These are phyloP conservation scores for Steatocranus sp. DNA, from an alignment of 2,797 vertebrate genomes.

Conservation along the genomic window DNA sequence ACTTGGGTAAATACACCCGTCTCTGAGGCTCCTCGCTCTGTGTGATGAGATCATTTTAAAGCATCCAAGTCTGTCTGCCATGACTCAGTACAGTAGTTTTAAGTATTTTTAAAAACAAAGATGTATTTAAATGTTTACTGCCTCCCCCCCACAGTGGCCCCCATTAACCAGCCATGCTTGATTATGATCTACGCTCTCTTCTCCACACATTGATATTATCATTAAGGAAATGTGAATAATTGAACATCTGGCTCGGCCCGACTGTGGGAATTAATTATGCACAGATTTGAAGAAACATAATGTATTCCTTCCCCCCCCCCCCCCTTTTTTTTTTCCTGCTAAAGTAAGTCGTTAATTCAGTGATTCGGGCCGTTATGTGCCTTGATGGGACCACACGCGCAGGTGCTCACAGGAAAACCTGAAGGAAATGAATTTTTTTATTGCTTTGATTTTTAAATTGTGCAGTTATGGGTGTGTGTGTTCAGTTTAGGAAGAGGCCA, in stretches of 20 bases:
- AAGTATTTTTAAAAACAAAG: slow-evolving; percentile 16
- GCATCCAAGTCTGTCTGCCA: background rate
- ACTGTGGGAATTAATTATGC: slow-evolving; percentile 57
- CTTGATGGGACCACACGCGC: slow-evolving; percentile 41
- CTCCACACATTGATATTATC: slow-evolving; percentile 56
- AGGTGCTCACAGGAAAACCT: slow-evolving; percentile 37
- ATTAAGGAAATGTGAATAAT: slow-evolving; percentile 65
- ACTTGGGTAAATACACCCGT: background rate
- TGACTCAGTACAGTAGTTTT: slow-evolving; percentile 14
- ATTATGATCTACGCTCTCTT: slow-evolving; percentile 46
- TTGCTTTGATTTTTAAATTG: background rate
- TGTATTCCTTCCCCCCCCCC: background rate
- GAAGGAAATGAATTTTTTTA: background rate
- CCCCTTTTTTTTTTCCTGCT: background rate
- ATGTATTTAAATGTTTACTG: slow-evolving; percentile 26
- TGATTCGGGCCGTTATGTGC: slow-evolving; percentile 47
- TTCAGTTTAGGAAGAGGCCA: background rate
- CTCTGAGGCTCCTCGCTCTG: background rate
- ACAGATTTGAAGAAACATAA: slow-evolving; percentile 10
- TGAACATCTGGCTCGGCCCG: slow-evolving; percentile 69
- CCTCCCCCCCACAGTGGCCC: background rate
- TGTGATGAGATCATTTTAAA: background rate
- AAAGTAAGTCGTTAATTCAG: slow-evolving; percentile 46
- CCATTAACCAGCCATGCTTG: slow-evolving; percentile 45
- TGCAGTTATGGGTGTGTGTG: background rate